Evolutionary conservation across 2,888 invertebrate species (phyloP).

Genomic region (Dynastes hyllus): DNA sequence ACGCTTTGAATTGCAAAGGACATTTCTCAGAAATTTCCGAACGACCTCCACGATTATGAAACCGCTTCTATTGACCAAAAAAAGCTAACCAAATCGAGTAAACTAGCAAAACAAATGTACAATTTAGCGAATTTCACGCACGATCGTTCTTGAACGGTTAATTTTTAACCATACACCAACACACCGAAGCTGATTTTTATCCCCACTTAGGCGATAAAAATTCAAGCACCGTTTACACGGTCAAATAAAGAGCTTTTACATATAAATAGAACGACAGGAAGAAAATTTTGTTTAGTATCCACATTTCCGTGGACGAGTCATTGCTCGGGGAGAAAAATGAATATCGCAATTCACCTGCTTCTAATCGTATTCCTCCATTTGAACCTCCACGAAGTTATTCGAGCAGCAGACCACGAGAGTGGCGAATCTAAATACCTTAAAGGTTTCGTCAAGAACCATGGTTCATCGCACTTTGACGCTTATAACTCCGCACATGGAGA

Average conservation of each 20-base stretch:
- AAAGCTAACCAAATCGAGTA: no score
- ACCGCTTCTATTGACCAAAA: no score
- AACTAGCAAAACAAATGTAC: not conserved
- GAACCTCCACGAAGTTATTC: slow-evolving; percentile 60
- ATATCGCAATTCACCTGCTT: not conserved
- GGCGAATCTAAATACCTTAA: slow-evolving; percentile 69
- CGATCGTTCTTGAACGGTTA: not conserved
- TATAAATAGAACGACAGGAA: slow-evolving; percentile 39
- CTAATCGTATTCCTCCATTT: slow-evolving; percentile 6
- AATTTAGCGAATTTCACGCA: not conserved
- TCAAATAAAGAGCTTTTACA: not conserved
- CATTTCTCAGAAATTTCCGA: no score
- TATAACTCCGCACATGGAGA: slow-evolving; percentile 83
- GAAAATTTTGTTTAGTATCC: slow-evolving; percentile 13
- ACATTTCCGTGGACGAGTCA: slow-evolving; percentile 12
- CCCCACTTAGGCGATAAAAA: slow-evolving; percentile 22
- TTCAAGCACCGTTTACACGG: not conserved
- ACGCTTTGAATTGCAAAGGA: no score
- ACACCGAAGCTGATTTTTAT: not conserved
- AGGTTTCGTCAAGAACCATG: slow-evolving; percentile 79
- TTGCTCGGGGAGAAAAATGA: slow-evolving; percentile 12
- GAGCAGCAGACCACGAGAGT: slow-evolving; percentile 51
- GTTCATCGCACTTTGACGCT: slow-evolving; percentile 79
- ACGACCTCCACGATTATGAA: no score
- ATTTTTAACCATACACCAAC: not conserved